phyloP scores from a whole-genome alignment of 2,797 vertebrate species.

The Chiloscyllium punctatum region DNA sequence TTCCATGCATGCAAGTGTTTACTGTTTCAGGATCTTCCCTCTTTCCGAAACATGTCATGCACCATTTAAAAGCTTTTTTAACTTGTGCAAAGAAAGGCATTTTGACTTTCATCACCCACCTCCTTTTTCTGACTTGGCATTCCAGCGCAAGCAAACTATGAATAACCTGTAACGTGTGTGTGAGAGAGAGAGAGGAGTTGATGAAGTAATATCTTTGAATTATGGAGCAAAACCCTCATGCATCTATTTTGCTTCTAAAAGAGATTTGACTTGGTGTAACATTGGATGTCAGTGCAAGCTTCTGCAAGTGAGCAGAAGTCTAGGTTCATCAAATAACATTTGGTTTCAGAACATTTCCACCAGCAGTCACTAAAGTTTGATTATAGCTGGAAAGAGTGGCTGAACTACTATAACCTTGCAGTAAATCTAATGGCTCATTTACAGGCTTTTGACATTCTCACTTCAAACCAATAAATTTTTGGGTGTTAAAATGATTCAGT shows the following conservation, averaged over 20 bases:
- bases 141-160: background rate
- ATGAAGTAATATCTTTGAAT: background rate
- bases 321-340: background rate
- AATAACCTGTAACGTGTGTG: background rate
- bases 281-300: background rate
- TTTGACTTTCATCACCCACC: background rate
- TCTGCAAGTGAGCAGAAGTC: background rate
- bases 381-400: background rate
- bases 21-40: background rate
- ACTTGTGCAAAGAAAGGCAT: no score
- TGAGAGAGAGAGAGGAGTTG: background rate
- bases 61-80: background rate
- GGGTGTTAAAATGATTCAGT: background rate
- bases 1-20: background rate
- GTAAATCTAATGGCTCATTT: background rate
- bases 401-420: background rate
- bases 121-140: background rate
- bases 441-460: background rate
- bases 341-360: background rate
- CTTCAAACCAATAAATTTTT: background rate
- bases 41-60: background rate
- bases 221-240: background rate
- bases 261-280: background rate
- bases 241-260: background rate
- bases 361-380: background rate